Evolutionary conservation across 2,113 vertebrate species (phyloP).

Genomic region (Phyllostomus hastatus): DNA sequence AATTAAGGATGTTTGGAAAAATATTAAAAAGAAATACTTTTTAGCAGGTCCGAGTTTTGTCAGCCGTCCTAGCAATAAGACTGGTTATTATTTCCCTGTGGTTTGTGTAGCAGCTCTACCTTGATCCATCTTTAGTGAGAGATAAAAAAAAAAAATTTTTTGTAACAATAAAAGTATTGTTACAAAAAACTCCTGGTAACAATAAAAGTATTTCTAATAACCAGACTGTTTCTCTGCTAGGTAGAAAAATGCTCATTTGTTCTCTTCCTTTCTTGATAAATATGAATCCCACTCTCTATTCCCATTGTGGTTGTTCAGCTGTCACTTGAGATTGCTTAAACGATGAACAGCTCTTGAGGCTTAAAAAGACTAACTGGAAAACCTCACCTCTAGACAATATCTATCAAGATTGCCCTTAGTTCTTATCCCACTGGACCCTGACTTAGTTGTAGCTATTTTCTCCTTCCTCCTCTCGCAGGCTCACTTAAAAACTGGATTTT

Average conservation of each 20-base stretch:
- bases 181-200: too few relatives aligned
- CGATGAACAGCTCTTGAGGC: neutral
- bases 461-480: neutral
- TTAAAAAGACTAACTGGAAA: neutral
- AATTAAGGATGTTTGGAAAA: neutral
- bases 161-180: neutral
- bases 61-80: neutral
- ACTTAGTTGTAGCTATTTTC: neutral
- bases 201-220: neutral
- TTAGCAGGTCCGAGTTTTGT: neutral
- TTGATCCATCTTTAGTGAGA: neutral
- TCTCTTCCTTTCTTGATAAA: neutral
- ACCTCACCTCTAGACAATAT: neutral
- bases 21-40: slow-evolving; percentile 8
- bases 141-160: neutral
- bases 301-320: neutral
- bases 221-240: neutral
- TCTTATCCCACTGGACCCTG: neutral
- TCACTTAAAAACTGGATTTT: neutral
- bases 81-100: neutral
- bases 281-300: neutral
- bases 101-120: neutral
- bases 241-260: neutral
- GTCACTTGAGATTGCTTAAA: neutral
- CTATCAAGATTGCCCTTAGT: neutral